Evolutionary conservation across 2,797 vertebrate species (phyloP).

Genomic region (Odontamblyopus lacepedii): DNA sequence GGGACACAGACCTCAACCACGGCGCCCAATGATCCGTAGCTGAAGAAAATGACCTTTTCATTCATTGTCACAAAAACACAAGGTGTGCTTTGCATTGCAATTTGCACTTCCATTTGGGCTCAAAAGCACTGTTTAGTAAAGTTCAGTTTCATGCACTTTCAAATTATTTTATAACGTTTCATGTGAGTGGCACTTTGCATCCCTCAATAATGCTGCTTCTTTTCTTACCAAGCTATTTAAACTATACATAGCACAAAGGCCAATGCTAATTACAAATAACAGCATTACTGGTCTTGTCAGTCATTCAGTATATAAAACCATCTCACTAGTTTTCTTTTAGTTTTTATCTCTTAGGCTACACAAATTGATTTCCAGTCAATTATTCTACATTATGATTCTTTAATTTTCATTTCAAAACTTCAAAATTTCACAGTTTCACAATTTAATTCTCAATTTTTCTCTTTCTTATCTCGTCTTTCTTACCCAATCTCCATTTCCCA

Average conservation of each 20-base stretch:
- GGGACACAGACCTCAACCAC: slow-evolving; percentile 46
- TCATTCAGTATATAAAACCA: neutral
- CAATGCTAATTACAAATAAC: neutral
- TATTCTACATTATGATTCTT: neutral
- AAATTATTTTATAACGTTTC: neutral
- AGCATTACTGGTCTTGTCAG: neutral
- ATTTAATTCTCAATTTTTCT: neutral
- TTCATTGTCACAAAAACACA: slow-evolving; percentile 49
- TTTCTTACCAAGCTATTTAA: neutral
- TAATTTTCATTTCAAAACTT: neutral
- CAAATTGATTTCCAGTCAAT: neutral
- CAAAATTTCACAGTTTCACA: neutral
- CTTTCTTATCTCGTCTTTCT: neutral
- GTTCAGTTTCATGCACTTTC: neutral
- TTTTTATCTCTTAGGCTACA: neutral
- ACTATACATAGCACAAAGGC: neutral
- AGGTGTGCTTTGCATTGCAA: slow-evolving; percentile 43
- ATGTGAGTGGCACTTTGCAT: neutral
- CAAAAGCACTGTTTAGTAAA: neutral
- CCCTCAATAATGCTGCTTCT: neutral
- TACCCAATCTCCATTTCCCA: slow-evolving; percentile 24
- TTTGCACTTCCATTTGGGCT: slow-evolving; percentile 26
- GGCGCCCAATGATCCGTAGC: slow-evolving; percentile 61
- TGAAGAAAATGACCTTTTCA: slow-evolving; percentile 68
- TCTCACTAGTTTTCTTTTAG: neutral